Base-by-base conservation (phyloP, 2,113 vertebrate genomes). In the Alexandromys fortis region DNA sequence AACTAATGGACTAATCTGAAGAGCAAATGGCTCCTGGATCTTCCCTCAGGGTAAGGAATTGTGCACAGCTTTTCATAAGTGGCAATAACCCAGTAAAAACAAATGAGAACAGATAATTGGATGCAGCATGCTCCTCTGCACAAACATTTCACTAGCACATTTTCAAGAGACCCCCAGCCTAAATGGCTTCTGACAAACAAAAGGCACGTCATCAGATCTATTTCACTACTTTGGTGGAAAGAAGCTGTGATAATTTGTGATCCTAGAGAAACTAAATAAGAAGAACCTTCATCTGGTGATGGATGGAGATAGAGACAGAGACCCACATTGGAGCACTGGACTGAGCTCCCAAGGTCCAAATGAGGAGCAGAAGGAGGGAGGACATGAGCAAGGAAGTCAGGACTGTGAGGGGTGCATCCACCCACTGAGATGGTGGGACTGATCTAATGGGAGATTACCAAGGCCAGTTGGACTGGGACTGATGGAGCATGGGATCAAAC, bases 11-110 rank as follows among this genome's bases (percentile, higher is more conserved):
- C 38, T 38, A 86, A 77, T 67, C 38, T 68, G 45, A 96, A 95
- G 17, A 91, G 61, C 73, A 95, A 96, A 90, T 14, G 28, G 72
- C n/a, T 95, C 85, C 67, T 89, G 73, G 70, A 38, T 73, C 16
- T 67, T 83, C 89, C 16, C 22, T 93, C 28, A n/a, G 52, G 38
- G 26, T 28, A 82, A 96, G 63, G 89, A 33, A 72, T 52, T 63
- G 13, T 55, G 58, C 11, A 33, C 35, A 35, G 92, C 42, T 68
- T 86, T 85, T 90, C 79, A 75, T 87, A 58, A 90, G 73, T 47
- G 63, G 85, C 73, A 88, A 35, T 68, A 81, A 82, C 72, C 63
- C 55, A 55, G 6, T n/a, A 77, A 93, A 83, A 42, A 90, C 45
- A 89, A 94, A 92, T 33, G 14, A 78, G 33, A 89, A 79, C 33